phyloP scores from a whole-genome alignment of 1,140 invertebrate species.

The Musca vetustissima region DNA sequence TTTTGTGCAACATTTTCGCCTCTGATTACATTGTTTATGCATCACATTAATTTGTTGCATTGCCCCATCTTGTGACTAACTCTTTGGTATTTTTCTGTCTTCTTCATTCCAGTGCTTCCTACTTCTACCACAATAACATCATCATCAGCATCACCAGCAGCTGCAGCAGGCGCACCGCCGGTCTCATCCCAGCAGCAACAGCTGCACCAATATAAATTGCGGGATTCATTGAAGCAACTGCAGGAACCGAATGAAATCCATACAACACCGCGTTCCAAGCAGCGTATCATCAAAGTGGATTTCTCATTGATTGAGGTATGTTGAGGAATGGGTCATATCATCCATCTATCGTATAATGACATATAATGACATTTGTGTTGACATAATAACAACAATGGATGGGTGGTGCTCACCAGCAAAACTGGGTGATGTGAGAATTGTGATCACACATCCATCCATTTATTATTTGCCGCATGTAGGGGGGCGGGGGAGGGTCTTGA shows the following conservation, averaged over 20 bases:
- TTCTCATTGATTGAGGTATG: slow-evolving; percentile 64
- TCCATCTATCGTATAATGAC: not conserved
- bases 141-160: slow-evolving; percentile 36
- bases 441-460: no score
- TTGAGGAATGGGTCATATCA: not conserved
- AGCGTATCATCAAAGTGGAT: slow-evolving; percentile 70
- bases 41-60: slow-evolving; percentile 10
- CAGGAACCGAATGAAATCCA: slow-evolving; percentile 23
- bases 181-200: slow-evolving; percentile 10
- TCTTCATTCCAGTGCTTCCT: slow-evolving; percentile 45
- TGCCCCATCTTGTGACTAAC: no score
- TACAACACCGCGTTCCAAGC: slow-evolving; percentile 41
- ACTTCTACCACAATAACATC: slow-evolving; percentile 31
- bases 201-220: slow-evolving; percentile 29
- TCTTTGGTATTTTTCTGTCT: not conserved
- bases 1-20: no score
- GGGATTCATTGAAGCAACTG: slow-evolving; percentile 14
- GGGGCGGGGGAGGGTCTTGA: no score
- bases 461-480: no score
- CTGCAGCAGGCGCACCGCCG: slow-evolving; percentile 35
- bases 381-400: not conserved
- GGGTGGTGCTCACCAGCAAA: slow-evolving; percentile 25
- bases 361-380: no score
- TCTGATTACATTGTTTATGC: not conserved
- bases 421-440: not conserved